Conservation (phyloP, 23 tunicate species). For the Aplidium turbinatum region DNA sequence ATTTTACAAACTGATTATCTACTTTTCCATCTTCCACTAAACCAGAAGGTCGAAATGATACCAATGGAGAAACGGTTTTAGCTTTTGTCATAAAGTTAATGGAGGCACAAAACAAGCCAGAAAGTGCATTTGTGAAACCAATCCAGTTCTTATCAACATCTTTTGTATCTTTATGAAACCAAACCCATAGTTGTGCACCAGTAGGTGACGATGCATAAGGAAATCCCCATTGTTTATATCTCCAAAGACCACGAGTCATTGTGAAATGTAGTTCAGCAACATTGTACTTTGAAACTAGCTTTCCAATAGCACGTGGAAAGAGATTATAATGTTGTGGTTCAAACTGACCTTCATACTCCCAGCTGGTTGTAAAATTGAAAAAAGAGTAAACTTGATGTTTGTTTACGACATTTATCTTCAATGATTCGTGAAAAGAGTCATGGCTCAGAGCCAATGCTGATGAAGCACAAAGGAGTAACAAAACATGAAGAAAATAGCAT, state of each 20-base stretch:
- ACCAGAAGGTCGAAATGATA: slow-evolving; percentile 67
- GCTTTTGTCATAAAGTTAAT: slow-evolving; percentile 60
- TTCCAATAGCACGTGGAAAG: slow-evolving; percentile 77
- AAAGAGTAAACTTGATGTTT: slow-evolving; percentile 62
- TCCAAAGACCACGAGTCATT: slow-evolving; percentile 89
- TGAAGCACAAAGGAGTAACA: too few species aligned
- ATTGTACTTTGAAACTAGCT: slow-evolving; percentile 60
- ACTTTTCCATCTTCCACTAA: slow-evolving; percentile 26
- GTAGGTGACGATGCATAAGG: slow-evolving; percentile 73
- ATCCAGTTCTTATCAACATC: slow-evolving; percentile 74
- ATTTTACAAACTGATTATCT: slow-evolving; percentile 36
- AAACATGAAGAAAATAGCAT: too few species aligned
- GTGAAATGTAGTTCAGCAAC: slow-evolving; percentile 80
- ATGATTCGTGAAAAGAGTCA: slow-evolving; percentile 56
- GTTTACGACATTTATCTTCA: slow-evolving; percentile 35
- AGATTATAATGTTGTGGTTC: slow-evolving; percentile 62
- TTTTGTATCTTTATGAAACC: slow-evolving; percentile 63
- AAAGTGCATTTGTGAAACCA: slow-evolving; percentile 79
- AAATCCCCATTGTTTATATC: slow-evolving; percentile 68
- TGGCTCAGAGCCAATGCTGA: too few species aligned
- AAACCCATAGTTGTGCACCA: slow-evolving; percentile 90
- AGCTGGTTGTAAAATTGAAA: slow-evolving; percentile 71
- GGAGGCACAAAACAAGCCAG: slow-evolving; percentile 72
- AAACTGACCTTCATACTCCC: slow-evolving; percentile 25
- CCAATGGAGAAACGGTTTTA: slow-evolving; percentile 53